A percentile compares a stretch with the other conserved stretches of the same genome.
Conservation (phyloP, 1,140 invertebrate genomes). For the Drosophila saltans region DNA sequence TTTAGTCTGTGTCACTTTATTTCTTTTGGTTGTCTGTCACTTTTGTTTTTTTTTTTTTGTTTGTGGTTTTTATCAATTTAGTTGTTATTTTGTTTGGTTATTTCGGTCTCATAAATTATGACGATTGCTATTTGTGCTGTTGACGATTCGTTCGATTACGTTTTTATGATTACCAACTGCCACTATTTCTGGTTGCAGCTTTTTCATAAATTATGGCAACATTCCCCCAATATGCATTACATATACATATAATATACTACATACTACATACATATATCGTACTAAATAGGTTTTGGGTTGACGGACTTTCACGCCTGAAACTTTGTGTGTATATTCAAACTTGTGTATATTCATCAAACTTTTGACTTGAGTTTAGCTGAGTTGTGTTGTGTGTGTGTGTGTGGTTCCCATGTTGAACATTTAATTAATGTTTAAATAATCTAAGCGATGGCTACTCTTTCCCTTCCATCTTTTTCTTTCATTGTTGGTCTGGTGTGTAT, state of each 20-base stretch:
- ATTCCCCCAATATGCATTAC: neutral
- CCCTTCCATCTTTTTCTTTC: neutral
- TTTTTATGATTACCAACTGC: conserved; percentile 58
- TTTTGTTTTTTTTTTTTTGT: conserved; percentile 60
- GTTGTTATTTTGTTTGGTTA: conserved; percentile 58
- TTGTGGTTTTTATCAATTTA: conserved; percentile 61
- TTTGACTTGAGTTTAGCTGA: conserved; percentile 2
- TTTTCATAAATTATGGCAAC: conserved; percentile 59
- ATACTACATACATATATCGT: neutral
- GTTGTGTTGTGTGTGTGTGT: conserved; percentile 4
- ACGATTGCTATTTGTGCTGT: conserved; percentile 55
- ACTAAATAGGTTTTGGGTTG: conserved; percentile 12
- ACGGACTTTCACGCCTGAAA: conserved; percentile 43
- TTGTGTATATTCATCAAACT: conserved; percentile 9
- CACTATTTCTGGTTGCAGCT: conserved; percentile 53
- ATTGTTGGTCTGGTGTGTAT: conserved; percentile 6
- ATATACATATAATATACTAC: neutral
- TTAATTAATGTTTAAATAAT: conserved; percentile 69
- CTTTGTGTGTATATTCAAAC: conserved; percentile 5
- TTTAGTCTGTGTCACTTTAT: conserved; percentile 37
- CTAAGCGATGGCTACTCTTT: conserved; percentile 39
- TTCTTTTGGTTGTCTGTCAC: conserved; percentile 34
- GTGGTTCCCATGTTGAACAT: conserved; percentile 48
- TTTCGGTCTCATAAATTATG: conserved; percentile 69
- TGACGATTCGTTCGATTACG: conserved; percentile 28